phyloP scores from a whole-genome alignment of 1,140 invertebrate genomes.

The Thaumetopoea pityocampa region DNA sequence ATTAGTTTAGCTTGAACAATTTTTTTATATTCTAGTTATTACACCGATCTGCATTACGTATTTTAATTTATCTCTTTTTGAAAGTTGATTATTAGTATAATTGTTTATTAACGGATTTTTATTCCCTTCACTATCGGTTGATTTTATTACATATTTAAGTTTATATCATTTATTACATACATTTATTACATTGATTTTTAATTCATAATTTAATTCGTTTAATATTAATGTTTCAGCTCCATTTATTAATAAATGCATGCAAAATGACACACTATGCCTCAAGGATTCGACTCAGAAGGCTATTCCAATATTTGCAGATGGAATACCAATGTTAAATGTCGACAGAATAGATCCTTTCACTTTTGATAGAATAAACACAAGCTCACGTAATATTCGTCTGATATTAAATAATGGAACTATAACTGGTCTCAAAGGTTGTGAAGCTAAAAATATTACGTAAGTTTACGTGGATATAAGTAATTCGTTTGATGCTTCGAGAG shows the following conservation, averaged over 20 bases:
- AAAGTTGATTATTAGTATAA: too few relatives aligned
- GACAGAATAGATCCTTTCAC: conserved; percentile 21
- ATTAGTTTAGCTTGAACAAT: too few relatives aligned
- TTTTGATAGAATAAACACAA: conserved; percentile 24
- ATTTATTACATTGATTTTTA: too few relatives aligned
- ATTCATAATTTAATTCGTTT: too few relatives aligned
- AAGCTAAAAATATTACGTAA: conserved; percentile 26
- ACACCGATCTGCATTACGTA: too few relatives aligned
- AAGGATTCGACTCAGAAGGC: conserved; percentile 14
- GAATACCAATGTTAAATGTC: conserved; percentile 24
- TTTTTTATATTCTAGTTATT: too few relatives aligned
- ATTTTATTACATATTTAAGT: too few relatives aligned
- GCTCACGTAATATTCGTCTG: conserved; percentile 18
- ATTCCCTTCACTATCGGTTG: too few relatives aligned
- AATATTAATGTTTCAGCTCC: conserved; percentile 9
- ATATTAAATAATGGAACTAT: conserved; percentile 19
- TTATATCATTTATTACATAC: too few relatives aligned
- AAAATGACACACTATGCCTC: conserved; percentile 9
- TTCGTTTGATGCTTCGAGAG: too few relatives aligned
- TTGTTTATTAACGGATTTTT: too few relatives aligned
- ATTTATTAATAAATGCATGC: conserved; percentile 19
- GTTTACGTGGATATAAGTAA: conserved; percentile 1
- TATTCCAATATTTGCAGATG: conserved; percentile 21
- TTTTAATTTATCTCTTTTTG: too few relatives aligned
- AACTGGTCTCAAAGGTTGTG: conserved; percentile 26